Base-by-base conservation (phyloP, 1,140 invertebrate genomes). In the Drosophila eugracilis region DNA sequence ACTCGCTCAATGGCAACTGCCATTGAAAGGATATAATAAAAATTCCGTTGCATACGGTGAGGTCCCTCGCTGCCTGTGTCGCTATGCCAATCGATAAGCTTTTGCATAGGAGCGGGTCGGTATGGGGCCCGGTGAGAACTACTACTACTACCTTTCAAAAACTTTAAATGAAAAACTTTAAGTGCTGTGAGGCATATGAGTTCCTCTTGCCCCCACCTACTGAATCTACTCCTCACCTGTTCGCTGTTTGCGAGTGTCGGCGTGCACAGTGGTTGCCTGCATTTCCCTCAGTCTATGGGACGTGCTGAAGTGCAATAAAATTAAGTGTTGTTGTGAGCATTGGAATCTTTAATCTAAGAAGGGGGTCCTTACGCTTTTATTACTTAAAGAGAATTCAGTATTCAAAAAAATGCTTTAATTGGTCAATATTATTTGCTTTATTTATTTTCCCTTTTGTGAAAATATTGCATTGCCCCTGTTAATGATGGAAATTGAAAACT, bases 151-250 rank as follows among this genome's bases (percentile, higher is more conserved):
- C 74, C 83, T 75, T 88, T 78, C 63, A 74, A 71, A 75, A 86
- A 86, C 83, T 86, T 86, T 86, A 86, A 86, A 86, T 86, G 83
- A 81, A 86, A 86, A 86, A 86, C 77, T 86, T 86, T 88, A 86
- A 81, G 74, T 86, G 81, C 81, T 60, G 22, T 53, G 44, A 55
- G 73, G 57, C 74, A 72, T 76, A 59, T 65, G 42, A 37, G 39
- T 37, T 28, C 17, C 24, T 12, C 21, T 28, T 5, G n/a, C 30
- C 15, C 6, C 17, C 15, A 21, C 15, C 42, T 41, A 7, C 36
- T 17, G 36, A n/a, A 5, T n/a, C 34, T 14, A 12, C 34, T 14
- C 3, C 36, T 14, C 15, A 34, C 19, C 39, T 41, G 12, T 24
- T 5, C 37, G 9, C 17, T 12, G 17, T 41, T 41, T 41, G 15